phyloP scores from a whole-genome alignment of 2,113 vertebrate genomes.

The Cochlearius cochlearius region DNA sequence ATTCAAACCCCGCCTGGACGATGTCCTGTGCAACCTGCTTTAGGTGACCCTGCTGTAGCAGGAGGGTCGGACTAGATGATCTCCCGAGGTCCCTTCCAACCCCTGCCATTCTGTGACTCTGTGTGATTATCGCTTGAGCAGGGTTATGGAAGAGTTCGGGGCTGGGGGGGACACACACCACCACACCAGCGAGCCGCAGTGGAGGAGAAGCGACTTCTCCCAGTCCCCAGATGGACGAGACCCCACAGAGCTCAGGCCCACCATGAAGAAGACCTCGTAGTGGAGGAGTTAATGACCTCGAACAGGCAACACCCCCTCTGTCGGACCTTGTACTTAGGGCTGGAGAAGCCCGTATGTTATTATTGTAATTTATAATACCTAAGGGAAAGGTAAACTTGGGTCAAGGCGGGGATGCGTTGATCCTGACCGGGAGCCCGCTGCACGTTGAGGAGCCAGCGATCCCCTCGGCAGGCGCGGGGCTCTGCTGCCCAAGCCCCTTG shows the following conservation, averaged over 20 bases:
- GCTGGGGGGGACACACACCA: too few species aligned
- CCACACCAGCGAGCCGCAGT: rapidly evolving
- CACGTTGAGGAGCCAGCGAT: background rate
- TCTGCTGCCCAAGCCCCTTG: background rate
- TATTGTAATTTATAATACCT: background rate
- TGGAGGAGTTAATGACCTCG: too few species aligned
- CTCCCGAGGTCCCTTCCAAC: too few species aligned
- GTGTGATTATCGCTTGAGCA: too few species aligned
- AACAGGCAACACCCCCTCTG: background rate
- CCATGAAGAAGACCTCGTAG: background rate
- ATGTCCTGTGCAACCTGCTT: too few species aligned
- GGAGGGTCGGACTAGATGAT: too few species aligned
- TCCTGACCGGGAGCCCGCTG: background rate
- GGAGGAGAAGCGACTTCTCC: background rate
- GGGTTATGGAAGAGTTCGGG: too few species aligned
- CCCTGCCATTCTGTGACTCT: too few species aligned
- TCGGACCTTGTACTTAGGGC: too few species aligned
- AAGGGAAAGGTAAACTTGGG: background rate
- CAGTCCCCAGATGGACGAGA: rapidly evolving
- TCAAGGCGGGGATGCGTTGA: background rate
- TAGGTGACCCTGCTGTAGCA: too few species aligned
- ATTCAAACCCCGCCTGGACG: too few species aligned
- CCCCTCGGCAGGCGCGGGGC: background rate
- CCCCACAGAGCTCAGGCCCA: background rate
- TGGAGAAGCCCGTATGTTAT: background rate